Evolutionary conservation across 2,888 invertebrate species (phyloP).

Genomic region (Caenorhabditis afra): DNA sequence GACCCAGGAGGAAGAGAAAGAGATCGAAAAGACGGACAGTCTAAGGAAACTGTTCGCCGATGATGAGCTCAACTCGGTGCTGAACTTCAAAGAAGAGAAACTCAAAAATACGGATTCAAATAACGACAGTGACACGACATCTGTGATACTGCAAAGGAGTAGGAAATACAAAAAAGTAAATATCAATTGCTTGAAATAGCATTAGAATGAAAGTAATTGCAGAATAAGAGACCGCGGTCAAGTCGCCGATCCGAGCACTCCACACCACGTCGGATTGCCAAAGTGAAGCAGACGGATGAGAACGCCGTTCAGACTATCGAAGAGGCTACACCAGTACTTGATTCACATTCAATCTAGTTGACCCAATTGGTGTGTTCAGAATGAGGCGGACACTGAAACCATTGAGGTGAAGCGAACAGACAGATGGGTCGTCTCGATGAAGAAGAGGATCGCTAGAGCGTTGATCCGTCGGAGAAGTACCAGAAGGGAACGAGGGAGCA

Average conservation of each 20-base stretch:
- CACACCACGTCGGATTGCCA: constrained; percentile 46
- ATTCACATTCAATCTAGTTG: no score
- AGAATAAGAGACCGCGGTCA: constrained; percentile 54
- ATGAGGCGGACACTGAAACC: constrained; percentile 32
- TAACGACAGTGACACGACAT: constrained; percentile 61
- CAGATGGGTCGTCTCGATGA: constrained; percentile 68
- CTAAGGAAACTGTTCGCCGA: constrained; percentile 55
- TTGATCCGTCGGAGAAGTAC: constrained; percentile 56
- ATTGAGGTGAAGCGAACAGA: constrained; percentile 56
- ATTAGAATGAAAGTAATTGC: no score
- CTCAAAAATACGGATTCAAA: constrained; percentile 52
- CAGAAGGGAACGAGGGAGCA: constrained; percentile 49
- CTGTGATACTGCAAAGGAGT: constrained; percentile 53
- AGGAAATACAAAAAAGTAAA: constrained; percentile 41
- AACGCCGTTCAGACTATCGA: constrained; percentile 20
- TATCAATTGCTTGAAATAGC: no score
- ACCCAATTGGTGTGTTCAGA: constrained; percentile 15
- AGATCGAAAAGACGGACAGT: constrained; percentile 55
- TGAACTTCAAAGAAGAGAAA: constrained; percentile 64
- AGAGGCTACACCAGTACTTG: constrained; percentile 18
- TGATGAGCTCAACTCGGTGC: constrained; percentile 63
- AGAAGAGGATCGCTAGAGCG: constrained; percentile 63
- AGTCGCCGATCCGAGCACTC: constrained; percentile 46
- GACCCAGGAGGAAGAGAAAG: constrained; percentile 54
- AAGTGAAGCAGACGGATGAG: constrained; percentile 33